Evolutionary conservation across 2,888 invertebrate species (phyloP).

Genomic region (Smittia sp.): DNA sequence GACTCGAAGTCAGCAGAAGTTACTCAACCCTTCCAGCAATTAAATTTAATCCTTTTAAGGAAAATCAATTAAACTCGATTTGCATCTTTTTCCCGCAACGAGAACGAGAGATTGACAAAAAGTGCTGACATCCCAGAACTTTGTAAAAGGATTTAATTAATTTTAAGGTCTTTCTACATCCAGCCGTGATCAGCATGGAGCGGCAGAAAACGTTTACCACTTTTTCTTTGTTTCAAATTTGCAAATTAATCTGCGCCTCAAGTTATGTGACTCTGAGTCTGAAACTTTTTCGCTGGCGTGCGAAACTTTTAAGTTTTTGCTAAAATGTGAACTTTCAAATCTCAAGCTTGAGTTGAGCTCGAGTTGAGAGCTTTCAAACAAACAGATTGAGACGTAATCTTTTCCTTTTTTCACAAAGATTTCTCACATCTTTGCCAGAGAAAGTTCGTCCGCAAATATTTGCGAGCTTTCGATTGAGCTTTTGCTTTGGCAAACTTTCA

Average conservation of each 20-base stretch:
- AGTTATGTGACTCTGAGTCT: conserved; percentile 9
- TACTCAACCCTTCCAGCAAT: conserved; percentile 19
- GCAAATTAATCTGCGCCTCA: conserved; percentile 12
- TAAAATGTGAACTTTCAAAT: too few relatives aligned
- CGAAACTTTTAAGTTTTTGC: not conserved
- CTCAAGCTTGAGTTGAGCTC: too few relatives aligned
- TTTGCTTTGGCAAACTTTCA: not conserved
- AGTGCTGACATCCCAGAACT: not conserved
- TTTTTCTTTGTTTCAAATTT: conserved; percentile 23
- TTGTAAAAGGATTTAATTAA: not conserved
- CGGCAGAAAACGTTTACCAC: not conserved
- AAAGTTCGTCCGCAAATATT: too few relatives aligned
- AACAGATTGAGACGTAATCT: too few relatives aligned
- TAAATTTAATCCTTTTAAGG: conserved; percentile 20
- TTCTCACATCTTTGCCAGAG: too few relatives aligned
- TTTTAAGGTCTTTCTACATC: not conserved
- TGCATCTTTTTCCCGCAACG: not conserved
- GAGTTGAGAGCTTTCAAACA: too few relatives aligned
- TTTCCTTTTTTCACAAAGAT: too few relatives aligned
- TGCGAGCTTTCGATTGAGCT: not conserved
- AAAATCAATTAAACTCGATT: conserved; percentile 25
- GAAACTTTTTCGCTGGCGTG: not conserved
- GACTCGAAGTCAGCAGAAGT: not conserved
- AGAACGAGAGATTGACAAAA: not conserved
- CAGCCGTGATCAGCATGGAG: not conserved